A percentile compares a stretch with the other conserved stretches of the same genome.
Conservation (phyloP, 1,140 invertebrate species). For the Reticulitermes speratus region DNA sequence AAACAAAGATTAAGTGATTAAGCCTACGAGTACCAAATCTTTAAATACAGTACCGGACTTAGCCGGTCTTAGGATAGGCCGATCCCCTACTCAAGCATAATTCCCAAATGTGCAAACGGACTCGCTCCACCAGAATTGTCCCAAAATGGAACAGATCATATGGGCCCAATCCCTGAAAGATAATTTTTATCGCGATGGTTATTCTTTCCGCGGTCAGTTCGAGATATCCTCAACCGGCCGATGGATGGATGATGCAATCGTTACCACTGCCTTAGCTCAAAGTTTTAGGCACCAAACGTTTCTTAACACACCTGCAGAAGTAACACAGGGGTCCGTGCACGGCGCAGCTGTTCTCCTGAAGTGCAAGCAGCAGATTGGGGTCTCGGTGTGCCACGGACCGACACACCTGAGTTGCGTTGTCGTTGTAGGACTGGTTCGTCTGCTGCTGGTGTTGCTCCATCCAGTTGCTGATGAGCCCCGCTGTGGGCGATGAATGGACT, state of each 20-base stretch:
- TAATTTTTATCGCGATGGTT: too few relatives aligned
- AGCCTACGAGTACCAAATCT: too few relatives aligned
- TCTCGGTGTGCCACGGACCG: slow-evolving; percentile 32
- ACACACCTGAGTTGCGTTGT: slow-evolving; percentile 3
- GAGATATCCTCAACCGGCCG: too few relatives aligned
- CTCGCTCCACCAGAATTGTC: too few relatives aligned
- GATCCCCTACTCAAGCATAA: too few relatives aligned
- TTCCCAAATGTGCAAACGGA: too few relatives aligned
- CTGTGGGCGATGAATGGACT: not conserved
- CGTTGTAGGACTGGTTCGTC: not conserved
- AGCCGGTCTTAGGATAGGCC: too few relatives aligned
- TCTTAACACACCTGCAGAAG: slow-evolving; percentile 32
- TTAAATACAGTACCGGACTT: too few relatives aligned
- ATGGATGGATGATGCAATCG: not conserved
- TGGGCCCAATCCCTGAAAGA: too few relatives aligned
- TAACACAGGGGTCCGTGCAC: slow-evolving; percentile 24
- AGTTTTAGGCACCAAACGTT: not conserved
- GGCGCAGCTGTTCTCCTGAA: slow-evolving; percentile 32
- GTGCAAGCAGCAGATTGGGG: slow-evolving; percentile 31
- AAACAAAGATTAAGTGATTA: too few relatives aligned
- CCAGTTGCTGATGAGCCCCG: not conserved
- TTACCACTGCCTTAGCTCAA: not conserved
- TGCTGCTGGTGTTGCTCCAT: not conserved
- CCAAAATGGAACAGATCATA: too few relatives aligned
- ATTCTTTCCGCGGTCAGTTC: too few relatives aligned